Percentiles rank a stretch among this genome's conserved stretches.
phyloP scores from a whole-genome alignment of 2,797 vertebrate genomes.

The Acanthurus tractus region DNA sequence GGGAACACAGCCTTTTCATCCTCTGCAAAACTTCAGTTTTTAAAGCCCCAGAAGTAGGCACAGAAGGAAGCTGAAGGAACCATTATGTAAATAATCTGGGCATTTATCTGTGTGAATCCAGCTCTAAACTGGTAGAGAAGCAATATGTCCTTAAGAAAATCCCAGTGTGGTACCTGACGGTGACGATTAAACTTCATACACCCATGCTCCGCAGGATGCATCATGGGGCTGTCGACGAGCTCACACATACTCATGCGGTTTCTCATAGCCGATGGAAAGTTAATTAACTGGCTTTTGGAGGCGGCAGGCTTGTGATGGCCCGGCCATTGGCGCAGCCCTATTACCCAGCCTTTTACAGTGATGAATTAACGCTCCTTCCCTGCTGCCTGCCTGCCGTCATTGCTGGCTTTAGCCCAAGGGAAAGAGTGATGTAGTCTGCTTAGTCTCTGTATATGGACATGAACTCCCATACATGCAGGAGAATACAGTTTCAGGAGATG shows the following conservation, averaged over 20 bases:
- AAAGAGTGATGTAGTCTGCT: conserved; percentile 19
- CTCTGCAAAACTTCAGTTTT: conserved; percentile 21
- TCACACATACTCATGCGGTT: conserved; percentile 45
- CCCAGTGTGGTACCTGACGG: conserved; percentile 11
- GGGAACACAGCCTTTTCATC: conserved; percentile 6
- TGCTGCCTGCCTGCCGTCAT: conserved; percentile 35
- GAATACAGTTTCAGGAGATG: background rate
- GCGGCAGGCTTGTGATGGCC: conserved; percentile 64
- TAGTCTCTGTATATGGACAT: background rate
- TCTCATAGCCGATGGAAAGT: conserved; percentile 71
- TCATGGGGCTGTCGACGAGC: conserved; percentile 39
- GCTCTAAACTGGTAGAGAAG: conserved; percentile 17
- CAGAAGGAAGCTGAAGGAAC: conserved; percentile 20
- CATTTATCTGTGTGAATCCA: conserved; percentile 30
- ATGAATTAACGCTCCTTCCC: conserved; percentile 77
- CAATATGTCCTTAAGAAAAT: conserved; percentile 42
- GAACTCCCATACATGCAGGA: conserved; percentile 1
- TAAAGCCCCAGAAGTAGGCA: background rate
- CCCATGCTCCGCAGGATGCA: conserved; percentile 41
- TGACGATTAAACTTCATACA: conserved; percentile 22
- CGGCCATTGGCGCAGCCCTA: conserved; percentile 50
- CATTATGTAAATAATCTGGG: conserved; percentile 42
- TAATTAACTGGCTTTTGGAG: conserved; percentile 81
- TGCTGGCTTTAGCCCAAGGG: conserved; percentile 29
- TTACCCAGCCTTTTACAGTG: conserved; percentile 76